Base-by-base conservation (phyloP, 2,797 vertebrate species). In the Margarornis squamiger region DNA sequence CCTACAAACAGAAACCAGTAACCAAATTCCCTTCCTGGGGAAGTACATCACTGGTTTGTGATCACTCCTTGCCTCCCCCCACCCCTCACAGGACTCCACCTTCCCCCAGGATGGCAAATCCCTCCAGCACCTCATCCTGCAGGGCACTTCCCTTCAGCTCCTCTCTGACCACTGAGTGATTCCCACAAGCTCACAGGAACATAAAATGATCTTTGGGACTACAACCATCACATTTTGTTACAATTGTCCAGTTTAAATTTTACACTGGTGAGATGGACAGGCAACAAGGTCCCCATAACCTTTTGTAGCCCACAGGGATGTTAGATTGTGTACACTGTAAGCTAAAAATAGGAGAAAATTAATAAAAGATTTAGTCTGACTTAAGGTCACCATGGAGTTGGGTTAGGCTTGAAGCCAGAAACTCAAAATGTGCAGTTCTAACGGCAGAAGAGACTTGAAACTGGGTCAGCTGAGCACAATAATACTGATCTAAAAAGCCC, bases 111-210 rank as follows among this genome's bases (percentile, higher is more conserved):
- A 21, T 4, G 22, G 16, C 15, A n/a, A 41, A 61, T 52, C 61
- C 46, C 51, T 46, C n/a, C 43, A 29, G 46, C 15, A 16, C 3
- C 76, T 39, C 0, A 0, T 66, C 54, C 58, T 58, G 16, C 3
- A 2, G 54, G 46, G 17, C 63, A 51, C 67, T 49, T 49, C 52
- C 67, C 46, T 86, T 30, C 70, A 41, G 29, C 77, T 78, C n/a
- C 61, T 76, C 72, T 70, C 62, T 51, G 58, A 46, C 30, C 39
- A 9, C 38, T 32, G 4, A 11, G n/a, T 10, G 36, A 38, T 30
- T 83, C 43, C 74, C 77, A 51, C 62, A 32, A 15, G 49, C 6
- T 72, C 58, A 45, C 2, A 70, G 49, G 34, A 80, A 74, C 2
- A 2, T 2, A 54, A 61, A 34, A 16, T 29, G 6, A 16, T n/a